Evolutionary conservation across 2,888 invertebrate species (phyloP).

Genomic region (Ischnus inquisitorius): DNA sequence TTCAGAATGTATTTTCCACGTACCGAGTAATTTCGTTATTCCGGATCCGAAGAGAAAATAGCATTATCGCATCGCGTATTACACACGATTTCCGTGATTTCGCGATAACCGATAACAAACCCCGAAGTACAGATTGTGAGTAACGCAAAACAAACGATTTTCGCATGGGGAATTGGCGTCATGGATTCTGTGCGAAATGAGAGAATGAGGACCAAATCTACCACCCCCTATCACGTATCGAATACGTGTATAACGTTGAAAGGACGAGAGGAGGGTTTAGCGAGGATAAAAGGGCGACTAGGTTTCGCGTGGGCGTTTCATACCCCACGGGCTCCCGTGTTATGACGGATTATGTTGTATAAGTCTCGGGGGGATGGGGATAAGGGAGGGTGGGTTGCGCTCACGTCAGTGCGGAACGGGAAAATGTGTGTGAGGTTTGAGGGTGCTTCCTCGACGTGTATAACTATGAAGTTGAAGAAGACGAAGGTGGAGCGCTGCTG

Average conservation of each 20-base stretch:
- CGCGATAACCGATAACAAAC: not conserved
- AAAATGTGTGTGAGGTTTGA: constrained; percentile 51
- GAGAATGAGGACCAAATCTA: constrained; percentile 20
- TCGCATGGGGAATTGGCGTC: constrained; percentile 34
- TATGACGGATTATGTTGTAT: constrained; percentile 74
- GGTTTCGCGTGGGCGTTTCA: constrained; percentile 49
- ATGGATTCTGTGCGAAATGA: constrained; percentile 24
- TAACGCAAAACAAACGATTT: constrained; percentile 3
- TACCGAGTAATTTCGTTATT: no score
- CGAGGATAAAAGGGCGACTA: constrained; percentile 30
- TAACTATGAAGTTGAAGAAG: not conserved
- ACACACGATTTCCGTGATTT: not conserved
- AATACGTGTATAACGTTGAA: not conserved
- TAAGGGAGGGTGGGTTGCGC: not conserved
- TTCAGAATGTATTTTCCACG: no score
- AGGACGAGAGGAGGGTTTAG: not conserved
- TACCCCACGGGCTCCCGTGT: constrained; percentile 61
- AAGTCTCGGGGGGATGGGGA: constrained; percentile 38
- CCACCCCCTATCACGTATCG: not conserved
- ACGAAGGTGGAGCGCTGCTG: not conserved
- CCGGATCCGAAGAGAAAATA: no score
- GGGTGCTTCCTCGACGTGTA: constrained; percentile 20
- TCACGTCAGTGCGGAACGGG: constrained; percentile 59
- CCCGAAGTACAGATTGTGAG: constrained; percentile 3
- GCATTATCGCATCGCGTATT: no score